Percentiles rank a stretch among this genome's conserved stretches.
Evolutionary conservation across 2,888 invertebrate genomes (phyloP).

Genomic region (Conops quadrifasciatus): DNA sequence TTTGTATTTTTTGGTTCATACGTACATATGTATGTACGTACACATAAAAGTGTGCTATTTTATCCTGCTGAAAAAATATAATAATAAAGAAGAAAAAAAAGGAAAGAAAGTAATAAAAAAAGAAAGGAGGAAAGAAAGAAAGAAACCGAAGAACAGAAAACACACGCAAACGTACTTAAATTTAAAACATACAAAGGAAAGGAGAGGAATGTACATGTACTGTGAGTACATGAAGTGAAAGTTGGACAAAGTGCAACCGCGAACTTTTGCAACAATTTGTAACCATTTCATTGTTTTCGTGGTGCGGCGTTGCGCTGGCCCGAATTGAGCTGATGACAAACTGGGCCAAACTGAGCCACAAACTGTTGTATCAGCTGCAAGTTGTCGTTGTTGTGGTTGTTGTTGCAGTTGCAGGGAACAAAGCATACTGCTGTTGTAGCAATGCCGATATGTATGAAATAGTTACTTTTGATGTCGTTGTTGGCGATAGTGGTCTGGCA

Average conservation of each 20-base stretch:
- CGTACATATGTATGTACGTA: too few relatives aligned
- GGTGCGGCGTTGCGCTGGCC: too few relatives aligned
- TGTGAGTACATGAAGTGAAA: constrained; percentile 10
- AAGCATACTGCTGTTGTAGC: neutral
- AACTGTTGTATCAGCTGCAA: too few relatives aligned
- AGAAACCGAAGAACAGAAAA: neutral
- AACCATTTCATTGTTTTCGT: neutral
- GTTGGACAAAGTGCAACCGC: constrained; percentile 32
- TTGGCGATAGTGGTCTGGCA: too few relatives aligned
- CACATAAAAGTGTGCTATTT: neutral
- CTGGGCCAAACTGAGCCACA: neutral
- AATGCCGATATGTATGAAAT: too few relatives aligned
- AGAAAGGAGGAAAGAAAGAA: neutral
- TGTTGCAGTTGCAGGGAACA: neutral
- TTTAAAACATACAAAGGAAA: neutral
- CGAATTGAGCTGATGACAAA: neutral
- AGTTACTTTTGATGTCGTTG: too few relatives aligned
- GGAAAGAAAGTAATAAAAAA: neutral
- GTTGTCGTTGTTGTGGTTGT: neutral
- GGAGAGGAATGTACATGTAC: neutral
- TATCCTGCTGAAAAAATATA: neutral
- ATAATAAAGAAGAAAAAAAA: neutral
- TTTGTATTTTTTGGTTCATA: too few relatives aligned
- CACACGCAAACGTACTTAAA: neutral
- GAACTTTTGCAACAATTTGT: constrained; percentile 32